Conservation (phyloP, 2,113 vertebrate genomes). For the Peromyscus leucopus region DNA sequence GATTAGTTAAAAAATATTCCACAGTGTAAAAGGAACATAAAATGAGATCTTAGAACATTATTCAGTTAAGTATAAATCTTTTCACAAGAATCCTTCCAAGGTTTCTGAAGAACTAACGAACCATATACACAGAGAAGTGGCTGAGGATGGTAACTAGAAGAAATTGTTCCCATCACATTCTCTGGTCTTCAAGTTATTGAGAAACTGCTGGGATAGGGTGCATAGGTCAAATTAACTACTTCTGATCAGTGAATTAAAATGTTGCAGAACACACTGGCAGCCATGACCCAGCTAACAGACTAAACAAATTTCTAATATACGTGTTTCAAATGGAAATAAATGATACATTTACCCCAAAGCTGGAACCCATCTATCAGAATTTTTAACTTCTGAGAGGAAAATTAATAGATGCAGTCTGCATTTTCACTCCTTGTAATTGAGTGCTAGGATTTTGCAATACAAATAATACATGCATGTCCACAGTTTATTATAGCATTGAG, state of each 20-base stretch:
- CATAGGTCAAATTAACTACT: neutral
- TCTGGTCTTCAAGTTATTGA: neutral
- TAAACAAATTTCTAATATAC: neutral
- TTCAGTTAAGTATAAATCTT: neutral
- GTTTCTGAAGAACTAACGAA: constrained; percentile 16
- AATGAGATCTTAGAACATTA: neutral
- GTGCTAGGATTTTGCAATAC: neutral
- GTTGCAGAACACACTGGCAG: neutral
- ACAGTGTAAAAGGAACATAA: neutral
- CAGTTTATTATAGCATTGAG: neutral
- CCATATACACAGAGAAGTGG: neutral
- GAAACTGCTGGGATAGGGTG: neutral
- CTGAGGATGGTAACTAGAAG: neutral
- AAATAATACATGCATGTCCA: constrained; percentile 15
- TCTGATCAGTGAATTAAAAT: neutral
- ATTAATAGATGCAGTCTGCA: neutral
- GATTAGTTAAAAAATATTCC: neutral
- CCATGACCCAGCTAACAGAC: neutral
- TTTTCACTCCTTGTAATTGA: constrained; percentile 1
- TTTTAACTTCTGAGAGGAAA: neutral
- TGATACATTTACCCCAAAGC: neutral
- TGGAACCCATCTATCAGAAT: neutral
- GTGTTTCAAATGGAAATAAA: neutral
- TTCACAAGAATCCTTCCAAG: neutral
- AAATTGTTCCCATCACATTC: neutral